Base-by-base conservation (phyloP, 2,888 invertebrate genomes). In the Notocelia uddmanniana region DNA sequence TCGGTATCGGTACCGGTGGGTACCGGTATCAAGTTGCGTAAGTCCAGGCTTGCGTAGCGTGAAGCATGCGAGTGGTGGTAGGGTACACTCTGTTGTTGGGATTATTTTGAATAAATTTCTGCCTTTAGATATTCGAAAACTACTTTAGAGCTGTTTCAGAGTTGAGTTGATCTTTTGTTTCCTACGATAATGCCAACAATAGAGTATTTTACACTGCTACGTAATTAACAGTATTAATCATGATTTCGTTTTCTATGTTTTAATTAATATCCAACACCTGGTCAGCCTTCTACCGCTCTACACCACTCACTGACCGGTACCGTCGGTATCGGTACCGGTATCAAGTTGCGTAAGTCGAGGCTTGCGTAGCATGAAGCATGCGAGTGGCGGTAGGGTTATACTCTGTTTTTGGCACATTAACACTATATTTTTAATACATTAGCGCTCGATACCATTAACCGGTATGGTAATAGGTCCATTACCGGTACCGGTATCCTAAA, bases 41-140 rank as follows among this genome's bases (percentile, higher is more conserved):
- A 72, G 72, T 72, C 62, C 34, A 55, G 72, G 72, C 68, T 68
- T 68, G 72, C 72, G 71, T 60, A 55, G 63, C 59, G 45, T 62
- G 60, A 11, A 26, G 71, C 60, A 55, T 62, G 71, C 21, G 67
- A 62, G 60, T 60, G 52, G 26, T 52, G 41, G 31, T 41, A 54
- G 23, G 59, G 60, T 59, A 41, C 21, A 45, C 41, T 41, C 41
- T 15, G 15, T n/a, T 41, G 15, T 41, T 41, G 41, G 41, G 10
- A 34, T 11, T 34, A n/a, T n/a, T n/a, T n/a, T 26, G 5, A 26
- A 26, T 26, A 3, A 3, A 5, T 26, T 26, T 26, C 2, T 5
- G 26, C 26, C 5, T 2, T 26, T 26, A 26, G 26, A 26, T 26
- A 26, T 26, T 26, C 26, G 2, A 26, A 26, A 5, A 26, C 2